These are phyloP conservation scores for Ctena decussata DNA, from an alignment of 2,888 invertebrate genomes.

Conservation along the genomic window DNA sequence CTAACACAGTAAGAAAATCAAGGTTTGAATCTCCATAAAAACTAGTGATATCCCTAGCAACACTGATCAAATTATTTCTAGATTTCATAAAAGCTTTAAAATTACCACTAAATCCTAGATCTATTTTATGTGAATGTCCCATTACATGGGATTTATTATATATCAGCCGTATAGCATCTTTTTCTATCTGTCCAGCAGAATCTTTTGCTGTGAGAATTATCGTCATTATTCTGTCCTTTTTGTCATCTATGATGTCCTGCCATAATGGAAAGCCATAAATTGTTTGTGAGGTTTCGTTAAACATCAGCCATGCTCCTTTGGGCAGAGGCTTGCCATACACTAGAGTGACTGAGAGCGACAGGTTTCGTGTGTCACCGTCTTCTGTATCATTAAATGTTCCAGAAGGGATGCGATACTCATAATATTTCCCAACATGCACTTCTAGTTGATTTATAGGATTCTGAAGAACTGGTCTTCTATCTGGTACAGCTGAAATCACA, in stretches of 20 bases:
- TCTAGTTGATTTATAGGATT: constrained; percentile 69
- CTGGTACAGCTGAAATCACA: constrained; percentile 42
- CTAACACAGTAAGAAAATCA: constrained; percentile 49
- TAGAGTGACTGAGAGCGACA: constrained; percentile 69
- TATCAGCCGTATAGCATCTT: constrained; percentile 65
- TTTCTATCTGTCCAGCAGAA: constrained; percentile 50
- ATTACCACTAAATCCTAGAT: constrained; percentile 41
- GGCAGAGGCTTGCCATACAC: constrained; percentile 64
- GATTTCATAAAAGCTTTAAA: constrained; percentile 32
- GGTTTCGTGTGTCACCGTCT: constrained; percentile 76
- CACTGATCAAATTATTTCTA: constrained; percentile 39
- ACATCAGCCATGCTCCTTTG: constrained; percentile 73
- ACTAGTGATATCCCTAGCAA: constrained; percentile 41
- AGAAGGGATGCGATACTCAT: constrained; percentile 68
- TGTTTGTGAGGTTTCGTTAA: constrained; percentile 69
- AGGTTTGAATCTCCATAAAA: constrained; percentile 49
- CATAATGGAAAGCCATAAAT: constrained; percentile 76
- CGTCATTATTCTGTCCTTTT: constrained; percentile 20
- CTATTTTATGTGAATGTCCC: constrained; percentile 53
- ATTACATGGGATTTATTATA: constrained; percentile 52
- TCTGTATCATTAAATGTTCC: constrained; percentile 77
- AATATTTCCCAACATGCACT: constrained; percentile 69
- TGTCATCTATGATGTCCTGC: constrained; percentile 59
- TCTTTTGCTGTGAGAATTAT: constrained; percentile 61
- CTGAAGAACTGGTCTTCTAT: constrained; percentile 63